Evolutionary conservation across 2,888 invertebrate genomes (phyloP).

Genomic region (Trichopria drosophilae): DNA sequence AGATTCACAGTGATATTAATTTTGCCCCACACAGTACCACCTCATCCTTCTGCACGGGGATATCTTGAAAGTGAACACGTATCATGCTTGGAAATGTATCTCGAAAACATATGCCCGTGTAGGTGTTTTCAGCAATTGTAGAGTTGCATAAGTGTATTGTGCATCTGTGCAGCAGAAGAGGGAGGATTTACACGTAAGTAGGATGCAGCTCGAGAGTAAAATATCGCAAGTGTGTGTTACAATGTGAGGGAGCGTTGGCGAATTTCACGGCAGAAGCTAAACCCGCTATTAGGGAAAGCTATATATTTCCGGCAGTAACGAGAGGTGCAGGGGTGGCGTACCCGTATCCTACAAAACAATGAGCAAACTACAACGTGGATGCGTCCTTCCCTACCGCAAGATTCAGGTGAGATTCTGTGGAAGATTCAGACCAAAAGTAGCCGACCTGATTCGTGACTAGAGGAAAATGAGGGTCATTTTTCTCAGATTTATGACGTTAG

Average conservation of each 20-base stretch:
- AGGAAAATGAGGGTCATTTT: constrained; percentile 39
- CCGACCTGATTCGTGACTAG: constrained; percentile 37
- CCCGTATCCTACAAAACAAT: too few species aligned
- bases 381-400: constrained; percentile 28
- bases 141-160: too few species aligned
- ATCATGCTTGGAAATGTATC: too few species aligned
- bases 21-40: too few species aligned
- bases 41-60: too few species aligned
- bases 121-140: too few species aligned
- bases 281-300: constrained; percentile 42
- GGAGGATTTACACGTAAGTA: constrained; percentile 28
- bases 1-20: too few species aligned
- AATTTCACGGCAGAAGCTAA: constrained; percentile 30
- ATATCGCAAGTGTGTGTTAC: constrained; percentile 30
- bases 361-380: too few species aligned
- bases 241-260: constrained; percentile 5
- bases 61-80: too few species aligned
- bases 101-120: too few species aligned
- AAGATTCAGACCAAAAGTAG: constrained; percentile 29
- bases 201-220: constrained; percentile 32
- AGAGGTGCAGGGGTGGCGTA: constrained; percentile 24
- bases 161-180: too few species aligned
- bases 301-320: constrained; percentile 34
- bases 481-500: constrained; percentile 32
- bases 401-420: constrained; percentile 36